Evolutionary conservation across 2,113 vertebrate genomes (phyloP).

Genomic region (Oenanthe melanoleuca): DNA sequence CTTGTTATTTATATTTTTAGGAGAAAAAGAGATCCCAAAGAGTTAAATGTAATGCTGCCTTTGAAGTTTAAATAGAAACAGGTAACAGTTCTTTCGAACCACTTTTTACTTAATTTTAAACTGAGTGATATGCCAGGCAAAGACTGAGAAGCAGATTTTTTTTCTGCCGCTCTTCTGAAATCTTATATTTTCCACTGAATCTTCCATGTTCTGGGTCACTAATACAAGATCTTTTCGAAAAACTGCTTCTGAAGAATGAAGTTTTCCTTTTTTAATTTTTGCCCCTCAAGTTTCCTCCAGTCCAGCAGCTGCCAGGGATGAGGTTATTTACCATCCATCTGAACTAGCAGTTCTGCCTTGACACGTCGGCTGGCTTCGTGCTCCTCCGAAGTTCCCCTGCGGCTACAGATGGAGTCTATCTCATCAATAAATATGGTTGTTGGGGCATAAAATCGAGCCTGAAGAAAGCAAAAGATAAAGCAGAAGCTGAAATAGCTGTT

Average conservation of each 20-base stretch:
- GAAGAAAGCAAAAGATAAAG: conserved; percentile 23
- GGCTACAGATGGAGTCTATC: conserved; percentile 98
- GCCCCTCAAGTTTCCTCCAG: neutral
- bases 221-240: neutral
- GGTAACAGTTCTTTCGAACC: neutral
- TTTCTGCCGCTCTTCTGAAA: neutral
- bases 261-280: neutral
- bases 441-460: conserved; percentile 97
- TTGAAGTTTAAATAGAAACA: neutral
- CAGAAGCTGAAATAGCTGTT: conserved; percentile 4
- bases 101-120: neutral
- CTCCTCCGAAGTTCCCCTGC: conserved; percentile 95
- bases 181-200: neutral
- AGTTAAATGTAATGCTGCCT: neutral
- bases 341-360: conserved; percentile 95
- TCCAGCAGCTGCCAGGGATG: neutral
- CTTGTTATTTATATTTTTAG: neutral
- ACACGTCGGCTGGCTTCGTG: conserved; percentile 96
- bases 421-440: conserved; percentile 99
- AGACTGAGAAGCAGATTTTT: neutral
- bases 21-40: neutral
- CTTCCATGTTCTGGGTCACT: neutral
- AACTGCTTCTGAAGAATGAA: neutral
- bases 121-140: neutral
- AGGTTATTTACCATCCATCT: conserved; percentile 92